phyloP scores from a whole-genome alignment of 2,113 vertebrate species.

The Eulemur macaco region DNA sequence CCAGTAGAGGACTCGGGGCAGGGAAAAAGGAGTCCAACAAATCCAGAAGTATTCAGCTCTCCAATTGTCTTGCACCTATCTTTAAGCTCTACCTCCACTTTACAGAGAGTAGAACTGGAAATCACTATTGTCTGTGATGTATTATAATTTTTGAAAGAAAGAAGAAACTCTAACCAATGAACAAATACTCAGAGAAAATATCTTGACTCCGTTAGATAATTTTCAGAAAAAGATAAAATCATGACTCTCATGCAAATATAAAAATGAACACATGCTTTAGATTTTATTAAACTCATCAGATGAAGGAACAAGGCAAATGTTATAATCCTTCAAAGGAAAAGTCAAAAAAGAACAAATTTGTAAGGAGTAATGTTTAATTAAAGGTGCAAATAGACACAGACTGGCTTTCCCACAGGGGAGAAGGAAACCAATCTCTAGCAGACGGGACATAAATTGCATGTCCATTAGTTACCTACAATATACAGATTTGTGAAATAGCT shows the following conservation, averaged over 20 bases:
- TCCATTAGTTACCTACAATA: background rate
- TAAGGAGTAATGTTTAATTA: background rate
- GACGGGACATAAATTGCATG: background rate
- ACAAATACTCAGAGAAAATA: background rate
- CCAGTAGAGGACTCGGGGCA: background rate
- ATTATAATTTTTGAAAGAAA: background rate
- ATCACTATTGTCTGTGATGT: background rate
- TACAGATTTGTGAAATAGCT: background rate
- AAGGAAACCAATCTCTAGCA: background rate
- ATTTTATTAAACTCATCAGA: background rate
- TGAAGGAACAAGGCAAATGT: background rate
- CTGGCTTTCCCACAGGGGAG: background rate
- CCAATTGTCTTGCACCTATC: background rate
- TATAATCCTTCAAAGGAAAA: background rate
- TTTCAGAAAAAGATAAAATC: conserved; percentile 12
- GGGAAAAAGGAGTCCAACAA: background rate
- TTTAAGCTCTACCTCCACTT: background rate
- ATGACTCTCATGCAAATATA: background rate
- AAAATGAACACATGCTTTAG: background rate
- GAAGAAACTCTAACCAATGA: background rate
- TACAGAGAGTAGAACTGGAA: background rate
- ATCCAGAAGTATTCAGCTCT: background rate
- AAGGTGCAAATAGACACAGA: background rate
- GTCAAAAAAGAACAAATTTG: background rate
- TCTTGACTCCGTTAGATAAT: background rate